Evolutionary conservation across 2,113 vertebrate species (phyloP), one percentile per base, ranked within the genome.

Genomic region (Pollachius pollachius): DNA sequence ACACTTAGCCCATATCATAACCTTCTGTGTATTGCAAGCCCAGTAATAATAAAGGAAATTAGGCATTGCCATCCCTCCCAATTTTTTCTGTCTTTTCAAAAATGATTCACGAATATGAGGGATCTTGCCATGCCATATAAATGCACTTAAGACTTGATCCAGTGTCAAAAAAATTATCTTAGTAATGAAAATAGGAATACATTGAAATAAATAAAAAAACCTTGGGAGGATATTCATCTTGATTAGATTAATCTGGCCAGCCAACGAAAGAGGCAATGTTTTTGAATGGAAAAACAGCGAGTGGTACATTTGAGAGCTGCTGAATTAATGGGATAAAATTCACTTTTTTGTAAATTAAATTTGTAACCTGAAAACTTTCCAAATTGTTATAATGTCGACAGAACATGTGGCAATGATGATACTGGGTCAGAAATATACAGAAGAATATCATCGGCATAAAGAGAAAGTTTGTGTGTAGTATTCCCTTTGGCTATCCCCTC

Each of bases 31-130:
- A 58, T 58, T 58, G 56, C 56, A 4, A 58, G 56, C 56, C 56
- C 56, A 58, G n/a, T 58, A 58, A 17, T 58, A 58, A 17, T 58
- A 19, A 61, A 61, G 59, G 23, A 61, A 61, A 19, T 61, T 13
- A 61, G 59, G n/a, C 59, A 61, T 61, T 18, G 59, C 59, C 19
- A 61, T 61, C 19, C 57, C 57, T 13, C 59, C 59, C 23, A 61
- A 23, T 7, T 61, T 61, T 61, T 61, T 61, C 18, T 3, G 59
- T 19, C 59, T 7, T 4, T 61, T n/a, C n/a, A n/a, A n/a, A n/a
- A n/a, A n/a, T n/a, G n/a, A n/a, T n/a, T n/a, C n/a, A n/a, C n/a
- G 16, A 52, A 11, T 15, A 8, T 52, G 8, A 8, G 1, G 1
- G 48, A 52, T 52, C 48, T 52, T 15, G 8, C 48, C 8, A 15